Evolutionary conservation across 1,140 invertebrate genomes (phyloP), one percentile per base, ranked within the genome.

Genomic region (Archegozetes longisetosus): DNA sequence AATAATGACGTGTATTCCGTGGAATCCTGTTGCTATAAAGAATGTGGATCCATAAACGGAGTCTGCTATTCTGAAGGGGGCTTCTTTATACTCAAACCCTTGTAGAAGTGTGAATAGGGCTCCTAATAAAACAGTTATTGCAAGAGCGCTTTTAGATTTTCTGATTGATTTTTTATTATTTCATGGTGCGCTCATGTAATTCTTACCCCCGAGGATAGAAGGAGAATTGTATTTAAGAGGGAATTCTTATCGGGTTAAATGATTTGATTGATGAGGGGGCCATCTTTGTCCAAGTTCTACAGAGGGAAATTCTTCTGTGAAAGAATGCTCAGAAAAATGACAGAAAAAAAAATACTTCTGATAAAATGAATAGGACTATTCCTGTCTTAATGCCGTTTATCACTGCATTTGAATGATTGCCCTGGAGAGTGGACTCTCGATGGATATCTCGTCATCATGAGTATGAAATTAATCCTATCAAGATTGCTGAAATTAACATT

Each of bases 21-120:
- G 81, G 61, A 85, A 84, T 71, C 82, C 81, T 29, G 82, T 84
- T 56, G 77, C 75, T 72, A 84, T 73, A 76, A 79, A 84, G 74
- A 84, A 84, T 26, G 73, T 77, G 59, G 78, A 76, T 17, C 82
- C 80, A 73, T 79, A 84, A 68, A 77, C 68, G 66, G 76, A 77
- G 70, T 82, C 78, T 61, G 74, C 66, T 69, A 81, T 78, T 47
- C 70, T 64, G 72, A 81, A 82, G 0, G 66, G 60, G 1, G 76
- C 64, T 68, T 75, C 68, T 4, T 73, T 65, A 54, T 74, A 69
- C 64, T 76, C 74, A 26, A 70, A 65, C 0, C 23, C 64, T 66
- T 74, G 72, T 3, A 75, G 55, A 3, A 53, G 22, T 28, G 74
- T 70, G 68, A 80, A 80, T 64, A 76, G 76, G 25, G 76, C 26